Conservation (phyloP, 2,888 invertebrate species). For the Sesamia inferens region DNA sequence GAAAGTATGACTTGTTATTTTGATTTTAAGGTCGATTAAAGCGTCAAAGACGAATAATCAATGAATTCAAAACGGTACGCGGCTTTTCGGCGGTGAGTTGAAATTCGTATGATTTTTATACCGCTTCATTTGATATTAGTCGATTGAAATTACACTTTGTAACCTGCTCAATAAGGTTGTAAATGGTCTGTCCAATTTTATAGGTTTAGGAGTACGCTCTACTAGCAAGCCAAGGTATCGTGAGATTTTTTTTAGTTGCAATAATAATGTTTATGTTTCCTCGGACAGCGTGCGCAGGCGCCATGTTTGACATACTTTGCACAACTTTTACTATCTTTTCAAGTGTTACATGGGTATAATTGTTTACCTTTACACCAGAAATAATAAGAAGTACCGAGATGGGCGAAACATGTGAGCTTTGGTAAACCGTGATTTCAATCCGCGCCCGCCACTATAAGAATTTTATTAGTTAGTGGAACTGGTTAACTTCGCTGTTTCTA, state of each 20-base stretch:
- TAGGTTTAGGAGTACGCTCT: slow-evolving; percentile 71
- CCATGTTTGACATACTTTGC: slow-evolving; percentile 65
- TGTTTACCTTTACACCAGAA: slow-evolving; percentile 34
- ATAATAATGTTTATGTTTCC: slow-evolving; percentile 67
- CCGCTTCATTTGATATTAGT: slow-evolving; percentile 59
- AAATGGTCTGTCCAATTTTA: slow-evolving; percentile 54
- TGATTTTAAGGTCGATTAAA: slow-evolving; percentile 72
- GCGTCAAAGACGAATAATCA: slow-evolving; percentile 68
- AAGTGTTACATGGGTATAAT: slow-evolving; percentile 55
- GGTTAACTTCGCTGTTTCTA: not conserved
- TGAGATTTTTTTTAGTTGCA: slow-evolving; percentile 70
- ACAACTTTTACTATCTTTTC: slow-evolving; percentile 77
- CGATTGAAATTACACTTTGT: slow-evolving; percentile 50
- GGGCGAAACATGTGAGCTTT: not conserved
- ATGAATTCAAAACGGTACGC: slow-evolving; percentile 84
- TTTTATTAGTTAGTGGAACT: not conserved
- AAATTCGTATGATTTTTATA: slow-evolving; percentile 78
- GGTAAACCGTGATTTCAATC: not conserved
- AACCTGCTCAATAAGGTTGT: slow-evolving; percentile 4
- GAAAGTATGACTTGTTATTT: slow-evolving; percentile 68
- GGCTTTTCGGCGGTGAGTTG: slow-evolving; percentile 75
- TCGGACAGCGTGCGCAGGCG: slow-evolving; percentile 56
- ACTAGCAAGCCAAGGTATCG: slow-evolving; percentile 70
- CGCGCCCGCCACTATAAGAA: not conserved
- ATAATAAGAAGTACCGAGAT: slow-evolving; percentile 4